Conservation (phyloP, 2,888 invertebrate genomes). For the Chymomyza amoena region DNA sequence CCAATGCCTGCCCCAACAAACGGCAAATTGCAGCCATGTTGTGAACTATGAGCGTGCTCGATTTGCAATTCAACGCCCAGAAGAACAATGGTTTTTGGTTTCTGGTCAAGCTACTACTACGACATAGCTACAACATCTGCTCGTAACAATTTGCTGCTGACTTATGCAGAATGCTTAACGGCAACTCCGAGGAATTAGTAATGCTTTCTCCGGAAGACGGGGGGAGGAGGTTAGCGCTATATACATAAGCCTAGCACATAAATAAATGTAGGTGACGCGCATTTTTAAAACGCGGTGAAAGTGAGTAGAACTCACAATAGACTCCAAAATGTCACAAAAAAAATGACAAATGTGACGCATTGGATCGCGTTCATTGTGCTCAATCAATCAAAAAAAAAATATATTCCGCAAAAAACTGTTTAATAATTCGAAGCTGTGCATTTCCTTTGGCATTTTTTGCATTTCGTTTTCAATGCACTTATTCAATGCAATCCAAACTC, state of each 20-base stretch:
- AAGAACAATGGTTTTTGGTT: constrained; percentile 56
- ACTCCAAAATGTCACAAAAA: constrained; percentile 3
- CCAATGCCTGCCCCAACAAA: constrained; percentile 68
- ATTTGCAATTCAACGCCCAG: constrained; percentile 64
- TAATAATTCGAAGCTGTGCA: constrained; percentile 10
- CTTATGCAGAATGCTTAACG: constrained; percentile 67
- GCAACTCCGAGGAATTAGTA: constrained; percentile 13
- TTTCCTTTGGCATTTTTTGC: constrained; percentile 2
- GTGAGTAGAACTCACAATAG: constrained; percentile 33
- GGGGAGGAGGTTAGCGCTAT: constrained; percentile 42
- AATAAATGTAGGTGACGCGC: constrained; percentile 66
- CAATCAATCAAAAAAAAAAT: constrained; percentile 15
- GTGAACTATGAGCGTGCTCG: constrained; percentile 50
- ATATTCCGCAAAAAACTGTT: background rate
- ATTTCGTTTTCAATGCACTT: background rate
- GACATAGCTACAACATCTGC: constrained; percentile 41
- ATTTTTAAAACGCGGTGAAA: constrained; percentile 65
- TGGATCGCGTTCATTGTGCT: constrained; percentile 38
- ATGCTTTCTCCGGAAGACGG: background rate
- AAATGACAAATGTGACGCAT: constrained; percentile 12
- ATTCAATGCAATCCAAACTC: constrained; percentile 6
- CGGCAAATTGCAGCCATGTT: constrained; percentile 56
- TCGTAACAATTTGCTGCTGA: constrained; percentile 65
- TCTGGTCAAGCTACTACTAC: constrained; percentile 22
- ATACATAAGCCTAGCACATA: too few relatives aligned